Evolutionary conservation across 2,113 vertebrate species (phyloP), one percentile per base, ranked within the genome.

Genomic region (Lonchura striata): DNA sequence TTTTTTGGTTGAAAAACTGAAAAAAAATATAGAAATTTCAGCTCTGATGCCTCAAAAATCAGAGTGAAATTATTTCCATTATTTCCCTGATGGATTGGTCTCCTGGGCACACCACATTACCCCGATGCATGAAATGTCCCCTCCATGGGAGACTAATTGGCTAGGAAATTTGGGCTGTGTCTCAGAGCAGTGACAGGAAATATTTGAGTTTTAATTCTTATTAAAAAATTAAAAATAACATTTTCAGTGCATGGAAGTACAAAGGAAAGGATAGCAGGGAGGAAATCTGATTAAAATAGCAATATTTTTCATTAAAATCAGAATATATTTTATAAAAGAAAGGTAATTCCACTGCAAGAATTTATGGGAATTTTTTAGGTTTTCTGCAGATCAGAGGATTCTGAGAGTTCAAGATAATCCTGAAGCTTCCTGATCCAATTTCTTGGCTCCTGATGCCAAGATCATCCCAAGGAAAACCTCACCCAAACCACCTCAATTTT

Each of bases 211-310:
- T 5, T 9, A 46, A 35, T 27, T 42, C 11, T 68, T 7, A 42
- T 44, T 28, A 3, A 24, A 64, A 15, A 24, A 2, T 8, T 0
- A 3, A 11, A 25, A 11, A 7, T 2, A 6, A 3, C 42, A 1
- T 6, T 76, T 76, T 37, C 15, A 15, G 19, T 27, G 11, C 6
- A 9, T 35, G 23, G n/a, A 61, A 47, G 9, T 21, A 19, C 17
- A 64, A 53, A 59, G 28, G 25, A 64, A 86, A 56, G 37, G 39
- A 41, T 16, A 25, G 1, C 44, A 46, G 19, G 22, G 35, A 27
- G 19, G 49, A 79, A 60, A 86, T 23, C 2, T n/a, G 47, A 31
- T 39, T 9, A 35, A 74, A 85, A 71, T 1, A 35, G 2, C 5
- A 54, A 5, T 21, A 41, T 65, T 65, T 56, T 57, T 33, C 15